A percentile compares a stretch with the other conserved stretches of the same genome.
Evolutionary conservation across 2,797 vertebrate species (phyloP).

Genomic region (Danio albolineatus): DNA sequence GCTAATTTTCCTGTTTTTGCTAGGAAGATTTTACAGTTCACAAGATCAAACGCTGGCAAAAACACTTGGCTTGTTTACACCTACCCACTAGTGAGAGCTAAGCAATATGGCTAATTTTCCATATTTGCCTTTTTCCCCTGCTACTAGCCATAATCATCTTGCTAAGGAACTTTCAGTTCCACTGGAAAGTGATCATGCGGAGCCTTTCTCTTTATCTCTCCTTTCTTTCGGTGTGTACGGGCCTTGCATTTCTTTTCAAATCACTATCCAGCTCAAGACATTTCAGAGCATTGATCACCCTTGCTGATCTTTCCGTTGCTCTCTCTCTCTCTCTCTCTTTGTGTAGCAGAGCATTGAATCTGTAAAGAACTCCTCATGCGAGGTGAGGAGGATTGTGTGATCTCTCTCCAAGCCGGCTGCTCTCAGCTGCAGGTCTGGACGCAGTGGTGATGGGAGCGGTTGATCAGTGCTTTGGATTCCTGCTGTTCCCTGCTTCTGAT

Average conservation of each 20-base stretch:
- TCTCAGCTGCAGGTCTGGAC: slow-evolving; percentile 66
- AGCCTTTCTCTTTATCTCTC: slow-evolving; percentile 1
- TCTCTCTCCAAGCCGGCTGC: slow-evolving; percentile 66
- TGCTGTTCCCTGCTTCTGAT: slow-evolving; percentile 30
- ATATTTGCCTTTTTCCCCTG: slow-evolving; percentile 58
- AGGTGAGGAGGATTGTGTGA: slow-evolving; percentile 59
- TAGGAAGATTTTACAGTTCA: slow-evolving; percentile 73
- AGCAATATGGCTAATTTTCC: slow-evolving; percentile 66
- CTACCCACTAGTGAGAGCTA: slow-evolving; percentile 66
- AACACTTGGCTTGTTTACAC: slow-evolving; percentile 78
- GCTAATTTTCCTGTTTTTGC: slow-evolving; percentile 75
- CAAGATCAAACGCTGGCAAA: slow-evolving; percentile 75
- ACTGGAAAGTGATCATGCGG: slow-evolving; percentile 10
- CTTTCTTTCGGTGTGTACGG: not conserved
- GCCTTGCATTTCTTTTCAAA: slow-evolving; percentile 4
- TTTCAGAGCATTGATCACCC: slow-evolving; percentile 3
- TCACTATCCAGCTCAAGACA: slow-evolving; percentile 4
- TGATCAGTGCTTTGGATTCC: slow-evolving; percentile 31
- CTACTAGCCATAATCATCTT: slow-evolving; percentile 29
- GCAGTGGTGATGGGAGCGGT: slow-evolving; percentile 28
- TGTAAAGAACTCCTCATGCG: slow-evolving; percentile 55
- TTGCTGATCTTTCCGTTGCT: not conserved
- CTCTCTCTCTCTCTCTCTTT: slow-evolving; percentile 36
- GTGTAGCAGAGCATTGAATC: slow-evolving; percentile 60
- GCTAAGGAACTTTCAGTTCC: slow-evolving; percentile 29